Evolutionary conservation across 2,888 invertebrate species (phyloP).

Genomic region (Watsonalla binaria): DNA sequence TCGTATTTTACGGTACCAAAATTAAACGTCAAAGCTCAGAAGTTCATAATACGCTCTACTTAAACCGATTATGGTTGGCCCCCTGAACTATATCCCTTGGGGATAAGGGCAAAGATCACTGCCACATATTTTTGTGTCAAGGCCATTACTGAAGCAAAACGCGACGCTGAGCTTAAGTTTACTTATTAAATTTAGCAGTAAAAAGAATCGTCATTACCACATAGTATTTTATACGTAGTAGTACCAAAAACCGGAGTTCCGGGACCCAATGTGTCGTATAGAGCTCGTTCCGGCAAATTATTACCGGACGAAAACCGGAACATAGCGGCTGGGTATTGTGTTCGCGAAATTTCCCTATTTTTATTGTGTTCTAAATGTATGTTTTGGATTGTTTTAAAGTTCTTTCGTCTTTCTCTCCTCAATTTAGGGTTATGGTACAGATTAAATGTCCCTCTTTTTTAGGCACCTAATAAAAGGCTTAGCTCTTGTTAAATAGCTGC

Average conservation of each 20-base stretch:
- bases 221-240: conserved; percentile 5
- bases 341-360: conserved; percentile 34
- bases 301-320: conserved; percentile 28
- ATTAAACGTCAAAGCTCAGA: too few species aligned
- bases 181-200: not conserved
- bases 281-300: conserved; percentile 42
- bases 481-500: conserved; percentile 10
- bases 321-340: conserved; percentile 30
- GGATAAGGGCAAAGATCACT: too few species aligned
- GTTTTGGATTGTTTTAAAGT: conserved; percentile 30
- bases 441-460: conserved; percentile 14
- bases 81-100: too few species aligned
- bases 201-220: not conserved
- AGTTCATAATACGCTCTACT: too few species aligned
- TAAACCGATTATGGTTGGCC: too few species aligned
- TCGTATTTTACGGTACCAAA: too few species aligned
- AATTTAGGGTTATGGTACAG: conserved; percentile 26
- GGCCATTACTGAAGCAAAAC: too few species aligned
- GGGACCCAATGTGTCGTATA: conserved; percentile 26
- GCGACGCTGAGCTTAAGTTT: too few species aligned
- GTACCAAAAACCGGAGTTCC: conserved; percentile 5
- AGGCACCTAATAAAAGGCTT: conserved; percentile 8
- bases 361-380: conserved; percentile 37
- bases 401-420: conserved; percentile 18
- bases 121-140: too few species aligned